Base-by-base conservation (phyloP, 37 sponge, comb jelly and placozoan species). In the Dysidea cf. avara region DNA sequence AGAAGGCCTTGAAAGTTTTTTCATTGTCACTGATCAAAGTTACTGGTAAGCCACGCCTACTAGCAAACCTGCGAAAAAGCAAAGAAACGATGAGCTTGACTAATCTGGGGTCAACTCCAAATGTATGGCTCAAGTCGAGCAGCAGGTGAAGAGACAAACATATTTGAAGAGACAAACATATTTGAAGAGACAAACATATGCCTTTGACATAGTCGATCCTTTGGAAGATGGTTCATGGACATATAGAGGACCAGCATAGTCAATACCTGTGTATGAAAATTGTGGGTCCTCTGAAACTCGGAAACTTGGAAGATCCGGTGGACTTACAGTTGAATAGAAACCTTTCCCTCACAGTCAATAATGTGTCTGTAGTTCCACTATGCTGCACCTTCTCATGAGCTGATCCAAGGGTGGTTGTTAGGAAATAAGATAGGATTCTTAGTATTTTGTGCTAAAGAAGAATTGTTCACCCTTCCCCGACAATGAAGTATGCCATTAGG, bases 371-470 rank as follows among this genome's bases (percentile, higher is more conserved):
- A n/a, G n/a, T n/a, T 39, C 72, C 81, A 53, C 53, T 62, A 34
- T 80, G 81, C 46, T 24, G 5, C 25, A 80, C 72, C 17, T 72
- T 11, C 16, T 61, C 38, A 33, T 80, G 81, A n/a, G 54, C n/a
- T 30, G 28, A 11, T 69, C 68, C 67, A 13, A 21, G 22, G 72
- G 39, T 80, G 81, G 6, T 59, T 16, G 17, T 18, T 43, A 56
- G 32, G 48, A 4, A 79, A 62, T 34, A 79, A 50, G 16, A 79
- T 56, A 9, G 80, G 80, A 30, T 77, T 67, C 46, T 77, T 53
- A n/a, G n/a, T n/a, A n/a, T n/a, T n/a, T n/a, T n/a, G n/a, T n/a
- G n/a, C n/a, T n/a, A n/a, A n/a, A n/a, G 9, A 16, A n/a, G n/a
- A n/a, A n/a, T n/a, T n/a, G n/a, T n/a, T n/a, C n/a, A n/a, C n/a